Base-by-base conservation (phyloP, 2,888 invertebrate species). In the Tyria jacobaeae region DNA sequence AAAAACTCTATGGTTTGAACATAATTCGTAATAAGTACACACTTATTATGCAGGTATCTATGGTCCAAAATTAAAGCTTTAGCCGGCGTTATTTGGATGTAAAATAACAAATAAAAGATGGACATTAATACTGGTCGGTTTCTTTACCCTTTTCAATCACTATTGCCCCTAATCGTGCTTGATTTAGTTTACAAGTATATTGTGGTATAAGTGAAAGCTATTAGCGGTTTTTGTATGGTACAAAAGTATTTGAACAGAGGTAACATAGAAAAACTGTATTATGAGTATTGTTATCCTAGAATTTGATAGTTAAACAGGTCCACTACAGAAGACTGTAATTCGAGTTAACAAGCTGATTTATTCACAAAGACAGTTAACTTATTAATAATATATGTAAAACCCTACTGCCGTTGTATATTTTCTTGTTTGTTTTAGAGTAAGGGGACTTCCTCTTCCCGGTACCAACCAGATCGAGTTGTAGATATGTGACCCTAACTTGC, bases 101-200 rank as follows among this genome's bases (percentile, higher is more conserved):
- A 82, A 81, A 81, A 79, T 80, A 82, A 80, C 84, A 83, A 86
- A 83, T 86, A 83, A 81, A 84, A 82, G 80, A 79, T 76, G 78
- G 79, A 83, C 84, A 84, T 83, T 81, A 84, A 83, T 84, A 81
- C 83, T 75, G 84, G 86, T 85, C 87, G 87, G 86, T 84, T 83
- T 77, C 82, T 87, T 87, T 91, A 88, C 91, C 91, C 92, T 89
- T 88, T 89, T 90, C 91, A 91, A 91, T 89, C 90, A 90, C 90
- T 92, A 91, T 91, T 91, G 91, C 91, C 89, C 88, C 87, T 91
- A 92, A 92, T 92, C 92, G 90, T 75, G 85, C 75, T 79, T 84
- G 89, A 89, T 89, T 90, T 87, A 84, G 86, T 88, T 87, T 85
- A 88, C 86, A 83, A 84, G 85, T 82, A 62, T 66, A 57, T 50